phyloP scores from a whole-genome alignment of 2,797 vertebrate genomes.

The Platyrinchus mystaceus region DNA sequence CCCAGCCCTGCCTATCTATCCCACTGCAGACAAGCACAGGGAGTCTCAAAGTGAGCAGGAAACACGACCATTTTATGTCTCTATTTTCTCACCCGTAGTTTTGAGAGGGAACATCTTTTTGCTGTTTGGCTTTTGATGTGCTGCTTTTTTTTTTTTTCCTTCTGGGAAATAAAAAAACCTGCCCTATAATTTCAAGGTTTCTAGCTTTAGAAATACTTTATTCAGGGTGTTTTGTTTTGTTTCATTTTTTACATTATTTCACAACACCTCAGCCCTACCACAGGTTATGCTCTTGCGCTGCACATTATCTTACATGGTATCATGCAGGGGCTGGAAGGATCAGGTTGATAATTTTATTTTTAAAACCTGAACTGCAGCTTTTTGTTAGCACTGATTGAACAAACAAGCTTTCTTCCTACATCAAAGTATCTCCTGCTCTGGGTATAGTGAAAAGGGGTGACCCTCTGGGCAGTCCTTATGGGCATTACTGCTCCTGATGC shows the following conservation, averaged over 20 bases:
- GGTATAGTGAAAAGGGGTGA: constrained; percentile 49
- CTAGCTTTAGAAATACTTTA: not conserved
- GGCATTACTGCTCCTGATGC: not conserved
- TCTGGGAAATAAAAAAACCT: not conserved
- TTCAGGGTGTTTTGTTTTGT: constrained; percentile 26
- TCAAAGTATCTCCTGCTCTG: constrained; percentile 47
- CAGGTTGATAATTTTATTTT: constrained; percentile 46
- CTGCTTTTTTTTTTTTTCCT: not conserved
- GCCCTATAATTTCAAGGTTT: constrained; percentile 14
- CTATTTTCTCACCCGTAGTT: not conserved
- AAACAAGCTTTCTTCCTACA: constrained; percentile 67
- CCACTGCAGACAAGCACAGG: not conserved
- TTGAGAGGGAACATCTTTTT: not conserved
- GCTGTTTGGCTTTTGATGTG: not conserved
- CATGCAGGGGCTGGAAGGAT: constrained; percentile 28
- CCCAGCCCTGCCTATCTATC: not conserved
- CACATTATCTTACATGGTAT: not conserved
- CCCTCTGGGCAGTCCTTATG: constrained; percentile 53
- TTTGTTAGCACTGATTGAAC: constrained; percentile 60
- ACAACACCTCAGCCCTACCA: not conserved
- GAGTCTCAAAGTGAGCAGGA: not conserved
- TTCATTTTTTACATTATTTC: constrained; percentile 30
- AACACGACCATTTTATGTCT: not conserved
- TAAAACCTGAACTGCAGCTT: constrained; percentile 17
- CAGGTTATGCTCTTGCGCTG: not conserved